A percentile compares a stretch with the other conserved stretches of the same genome.
Evolutionary conservation across 2,113 vertebrate species (phyloP).

Genomic region (Talpa occidentalis): DNA sequence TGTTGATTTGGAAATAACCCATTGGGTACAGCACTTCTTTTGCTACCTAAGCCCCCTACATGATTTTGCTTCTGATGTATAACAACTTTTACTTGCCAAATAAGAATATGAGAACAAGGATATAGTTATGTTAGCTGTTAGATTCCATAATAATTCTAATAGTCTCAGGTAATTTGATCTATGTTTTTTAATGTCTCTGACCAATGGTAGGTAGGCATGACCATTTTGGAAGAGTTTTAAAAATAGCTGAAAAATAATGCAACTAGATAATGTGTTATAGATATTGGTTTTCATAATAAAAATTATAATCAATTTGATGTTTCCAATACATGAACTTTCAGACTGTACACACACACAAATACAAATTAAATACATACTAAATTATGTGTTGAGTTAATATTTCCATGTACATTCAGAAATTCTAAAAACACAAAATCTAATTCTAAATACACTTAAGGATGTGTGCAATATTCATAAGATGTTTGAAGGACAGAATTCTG

Average conservation of each 20-base stretch:
- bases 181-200: background rate
- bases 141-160: background rate
- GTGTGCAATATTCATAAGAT: background rate
- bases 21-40: background rate
- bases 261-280: background rate
- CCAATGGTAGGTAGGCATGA: background rate
- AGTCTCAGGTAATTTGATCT: background rate
- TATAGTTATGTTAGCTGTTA: background rate
- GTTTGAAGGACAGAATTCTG: background rate
- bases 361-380: background rate
- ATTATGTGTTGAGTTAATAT: background rate
- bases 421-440: background rate
- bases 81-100: slow-evolving; percentile 34
- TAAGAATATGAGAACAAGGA: slow-evolving; percentile 35
- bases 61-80: background rate
- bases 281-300: background rate
- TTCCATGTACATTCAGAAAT: background rate
- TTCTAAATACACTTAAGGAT: background rate
- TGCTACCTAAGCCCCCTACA: background rate
- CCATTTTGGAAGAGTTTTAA: background rate
- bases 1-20: background rate
- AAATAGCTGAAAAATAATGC: background rate
- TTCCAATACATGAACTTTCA: background rate
- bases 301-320: background rate
- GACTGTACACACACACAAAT: background rate